Evolutionary conservation across 2,797 vertebrate species (phyloP).

Genomic region (Poeciliopsis turneri): DNA sequence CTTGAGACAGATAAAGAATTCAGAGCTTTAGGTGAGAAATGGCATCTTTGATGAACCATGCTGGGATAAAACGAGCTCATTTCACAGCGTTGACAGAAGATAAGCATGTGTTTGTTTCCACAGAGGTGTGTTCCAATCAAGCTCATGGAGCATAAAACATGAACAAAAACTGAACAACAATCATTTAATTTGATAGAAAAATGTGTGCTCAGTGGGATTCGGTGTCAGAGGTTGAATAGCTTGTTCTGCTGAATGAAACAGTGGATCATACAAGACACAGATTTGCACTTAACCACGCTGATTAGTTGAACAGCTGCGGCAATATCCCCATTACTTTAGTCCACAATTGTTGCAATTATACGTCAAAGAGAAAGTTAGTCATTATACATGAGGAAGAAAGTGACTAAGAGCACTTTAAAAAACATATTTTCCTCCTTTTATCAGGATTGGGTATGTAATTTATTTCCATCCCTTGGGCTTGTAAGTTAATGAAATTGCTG

Average conservation of each 20-base stretch:
- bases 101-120: constrained; percentile 48
- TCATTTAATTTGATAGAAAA: constrained; percentile 41
- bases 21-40: constrained; percentile 54
- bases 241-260: constrained; percentile 2
- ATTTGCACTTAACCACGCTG: constrained; percentile 8
- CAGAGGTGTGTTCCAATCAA: constrained; percentile 55
- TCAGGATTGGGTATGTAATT: background rate
- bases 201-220: constrained; percentile 9
- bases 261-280: constrained; percentile 5
- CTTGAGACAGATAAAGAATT: constrained; percentile 55
- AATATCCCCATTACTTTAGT: background rate
- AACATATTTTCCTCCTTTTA: background rate
- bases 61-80: constrained; percentile 40
- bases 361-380: constrained; percentile 4
- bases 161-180: background rate
- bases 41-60: constrained; percentile 53
- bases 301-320: constrained; percentile 27
- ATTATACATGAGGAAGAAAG: background rate
- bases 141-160: constrained; percentile 27
- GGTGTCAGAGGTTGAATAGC: constrained; percentile 7
- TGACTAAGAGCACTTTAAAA: background rate
- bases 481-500: constrained; percentile 6
- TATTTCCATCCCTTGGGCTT: background rate
- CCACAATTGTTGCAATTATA: constrained; percentile 12
- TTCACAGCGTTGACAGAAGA: constrained; percentile 40